Conservation (phyloP, 2,113 vertebrate genomes). For the Dendropsophus ebraccatus region DNA sequence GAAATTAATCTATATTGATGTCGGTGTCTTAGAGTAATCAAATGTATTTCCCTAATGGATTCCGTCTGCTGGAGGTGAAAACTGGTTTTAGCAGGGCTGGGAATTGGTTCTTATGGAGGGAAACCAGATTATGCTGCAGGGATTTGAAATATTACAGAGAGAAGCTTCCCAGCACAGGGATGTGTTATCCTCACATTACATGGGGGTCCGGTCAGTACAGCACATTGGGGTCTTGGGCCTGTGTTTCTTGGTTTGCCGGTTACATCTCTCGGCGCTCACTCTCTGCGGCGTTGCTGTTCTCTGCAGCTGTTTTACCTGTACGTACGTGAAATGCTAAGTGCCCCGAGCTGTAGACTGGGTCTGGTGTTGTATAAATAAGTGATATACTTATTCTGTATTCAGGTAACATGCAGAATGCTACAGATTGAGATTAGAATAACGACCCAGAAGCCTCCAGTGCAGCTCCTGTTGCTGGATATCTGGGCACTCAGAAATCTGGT, state of each 20-base stretch:
- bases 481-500: neutral
- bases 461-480: neutral
- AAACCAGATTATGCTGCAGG: slow-evolving; percentile 17
- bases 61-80: slow-evolving; percentile 15
- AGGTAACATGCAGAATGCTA: neutral
- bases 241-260: neutral
- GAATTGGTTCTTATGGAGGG: slow-evolving; percentile 1
- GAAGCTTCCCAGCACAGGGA: neutral
- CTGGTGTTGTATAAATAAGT: neutral
- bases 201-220: too few relatives aligned
- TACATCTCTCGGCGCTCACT: neutral
- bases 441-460: neutral
- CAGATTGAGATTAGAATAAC: neutral
- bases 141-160: neutral
- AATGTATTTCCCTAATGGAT: slow-evolving; percentile 32
- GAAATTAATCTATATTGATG: slow-evolving; percentile 15
- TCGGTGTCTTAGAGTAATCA: neutral
- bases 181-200: too few relatives aligned
- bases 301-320: neutral
- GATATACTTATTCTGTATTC: neutral
- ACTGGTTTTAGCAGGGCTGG: neutral
- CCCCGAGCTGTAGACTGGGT: neutral
- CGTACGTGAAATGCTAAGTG: neutral
- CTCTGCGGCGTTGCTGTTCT: neutral
- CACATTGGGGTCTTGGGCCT: neutral